Conservation (phyloP, 2,797 vertebrate species). For the Karalla daura region DNA sequence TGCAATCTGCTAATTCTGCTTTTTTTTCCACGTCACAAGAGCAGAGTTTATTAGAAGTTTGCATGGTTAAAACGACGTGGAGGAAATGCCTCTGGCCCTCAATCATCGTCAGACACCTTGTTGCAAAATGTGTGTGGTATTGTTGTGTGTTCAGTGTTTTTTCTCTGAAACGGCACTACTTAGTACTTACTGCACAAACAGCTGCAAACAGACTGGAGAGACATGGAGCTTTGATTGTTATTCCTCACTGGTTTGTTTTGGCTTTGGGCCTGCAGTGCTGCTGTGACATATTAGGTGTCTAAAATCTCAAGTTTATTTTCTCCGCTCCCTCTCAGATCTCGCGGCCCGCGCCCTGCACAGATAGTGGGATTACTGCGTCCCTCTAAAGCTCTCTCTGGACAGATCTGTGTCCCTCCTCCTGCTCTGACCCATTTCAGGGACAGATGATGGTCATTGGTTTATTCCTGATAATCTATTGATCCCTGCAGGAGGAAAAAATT, state of each 20-base stretch:
- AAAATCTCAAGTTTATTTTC: slow-evolving; percentile 44
- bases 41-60: no score
- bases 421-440: slow-evolving; percentile 31
- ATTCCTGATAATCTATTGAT: slow-evolving; percentile 40
- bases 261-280: slow-evolving; percentile 20
- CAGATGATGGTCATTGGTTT: slow-evolving; percentile 33
- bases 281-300: slow-evolving; percentile 36
- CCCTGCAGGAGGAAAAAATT: slow-evolving; percentile 42
- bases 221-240: background rate
- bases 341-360: slow-evolving; percentile 2
- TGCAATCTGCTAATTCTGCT: no score
- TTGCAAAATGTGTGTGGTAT: no score
- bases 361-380: slow-evolving; percentile 29
- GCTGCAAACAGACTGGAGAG: background rate
- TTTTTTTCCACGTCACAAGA: no score
- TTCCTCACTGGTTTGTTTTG: slow-evolving; percentile 26
- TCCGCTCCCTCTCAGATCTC: slow-evolving; percentile 35
- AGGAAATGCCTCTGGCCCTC: no score
- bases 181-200: no score
- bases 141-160: no score
- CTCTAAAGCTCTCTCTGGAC: slow-evolving; percentile 1
- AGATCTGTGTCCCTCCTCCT: slow-evolving; percentile 6
- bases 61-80: no score
- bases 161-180: no score
- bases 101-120: no score